A percentile compares a stretch with the other conserved stretches of the same genome.
Conservation (phyloP, 1,140 invertebrate species). For the Pygmarrhopalites habei region DNA sequence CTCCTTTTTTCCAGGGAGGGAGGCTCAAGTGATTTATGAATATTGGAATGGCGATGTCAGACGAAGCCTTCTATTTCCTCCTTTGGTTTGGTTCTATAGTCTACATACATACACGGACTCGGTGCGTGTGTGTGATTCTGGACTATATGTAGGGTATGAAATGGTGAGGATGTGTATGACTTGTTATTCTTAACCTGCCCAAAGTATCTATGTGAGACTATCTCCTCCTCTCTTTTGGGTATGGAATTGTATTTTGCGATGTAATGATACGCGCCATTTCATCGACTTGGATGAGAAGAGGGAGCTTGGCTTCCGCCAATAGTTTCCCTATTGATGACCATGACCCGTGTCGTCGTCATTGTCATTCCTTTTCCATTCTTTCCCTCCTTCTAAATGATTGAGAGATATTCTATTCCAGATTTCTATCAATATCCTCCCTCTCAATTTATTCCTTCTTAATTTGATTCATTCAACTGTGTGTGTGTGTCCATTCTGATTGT, state of each 20-base stretch:
- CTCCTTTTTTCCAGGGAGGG: background rate
- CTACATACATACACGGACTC: background rate
- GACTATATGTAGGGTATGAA: background rate
- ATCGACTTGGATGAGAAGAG: background rate
- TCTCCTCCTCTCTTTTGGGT: no score
- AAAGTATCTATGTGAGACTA: no score
- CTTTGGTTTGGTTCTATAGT: constrained; percentile 9
- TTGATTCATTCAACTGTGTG: no score
- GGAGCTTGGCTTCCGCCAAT: background rate
- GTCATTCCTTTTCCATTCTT: background rate
- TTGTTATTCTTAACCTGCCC: no score
- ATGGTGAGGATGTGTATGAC: no score
- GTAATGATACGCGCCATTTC: constrained; percentile 24
- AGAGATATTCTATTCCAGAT: no score
- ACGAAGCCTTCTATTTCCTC: background rate
- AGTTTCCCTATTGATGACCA: background rate
- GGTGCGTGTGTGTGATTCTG: background rate
- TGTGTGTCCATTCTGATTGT: no score
- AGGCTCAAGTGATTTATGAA: constrained; percentile 32
- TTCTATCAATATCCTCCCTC: no score
- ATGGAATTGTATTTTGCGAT: constrained; percentile 14
- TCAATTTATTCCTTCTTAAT: no score
- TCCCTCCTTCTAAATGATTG: no score
- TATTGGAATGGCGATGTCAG: constrained; percentile 29
- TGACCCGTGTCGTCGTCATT: constrained; percentile 2